A percentile compares a stretch with the other conserved stretches of the same genome.
These are phyloP conservation scores for Phasia obesa DNA, from an alignment of 2,888 invertebrate species.

Conservation along the genomic window DNA sequence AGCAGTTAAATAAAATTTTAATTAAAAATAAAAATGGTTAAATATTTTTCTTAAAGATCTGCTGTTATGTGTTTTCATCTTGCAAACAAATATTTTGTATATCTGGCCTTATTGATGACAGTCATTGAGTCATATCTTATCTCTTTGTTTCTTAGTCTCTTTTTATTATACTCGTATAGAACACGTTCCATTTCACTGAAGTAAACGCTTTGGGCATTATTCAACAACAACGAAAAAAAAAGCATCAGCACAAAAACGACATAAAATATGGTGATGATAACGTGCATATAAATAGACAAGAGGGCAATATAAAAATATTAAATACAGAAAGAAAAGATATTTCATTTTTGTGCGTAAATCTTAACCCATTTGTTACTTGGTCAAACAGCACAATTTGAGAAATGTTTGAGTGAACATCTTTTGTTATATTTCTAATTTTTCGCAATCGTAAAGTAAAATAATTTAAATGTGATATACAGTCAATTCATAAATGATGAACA, in stretches of 20 bases:
- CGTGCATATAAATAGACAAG: slow-evolving; percentile 45
- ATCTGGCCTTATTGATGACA: slow-evolving; percentile 70
- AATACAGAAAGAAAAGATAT: slow-evolving; percentile 10
- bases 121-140: slow-evolving; percentile 51
- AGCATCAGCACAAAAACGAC: slow-evolving; percentile 57
- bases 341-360: slow-evolving; percentile 34
- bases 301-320: slow-evolving; percentile 28
- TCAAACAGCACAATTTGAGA: background rate
- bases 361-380: slow-evolving; percentile 53
- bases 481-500: too few species aligned
- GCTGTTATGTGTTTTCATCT: too few species aligned
- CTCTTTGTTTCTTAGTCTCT: slow-evolving; percentile 6
- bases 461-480: too few species aligned
- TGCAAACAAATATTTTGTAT: slow-evolving; percentile 28
- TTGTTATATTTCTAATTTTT: too few species aligned
- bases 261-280: slow-evolving; percentile 66
- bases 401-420: background rate
- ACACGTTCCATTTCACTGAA: slow-evolving; percentile 66
- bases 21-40: background rate
- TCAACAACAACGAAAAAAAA: slow-evolving; percentile 52
- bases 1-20: background rate
- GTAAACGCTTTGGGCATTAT: slow-evolving; percentile 61
- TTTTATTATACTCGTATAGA: slow-evolving; percentile 26
- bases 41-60: slow-evolving; percentile 12
- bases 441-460: too few species aligned